Evolutionary conservation across 2,888 invertebrate genomes (phyloP).

Genomic region (Acleris emargana): DNA sequence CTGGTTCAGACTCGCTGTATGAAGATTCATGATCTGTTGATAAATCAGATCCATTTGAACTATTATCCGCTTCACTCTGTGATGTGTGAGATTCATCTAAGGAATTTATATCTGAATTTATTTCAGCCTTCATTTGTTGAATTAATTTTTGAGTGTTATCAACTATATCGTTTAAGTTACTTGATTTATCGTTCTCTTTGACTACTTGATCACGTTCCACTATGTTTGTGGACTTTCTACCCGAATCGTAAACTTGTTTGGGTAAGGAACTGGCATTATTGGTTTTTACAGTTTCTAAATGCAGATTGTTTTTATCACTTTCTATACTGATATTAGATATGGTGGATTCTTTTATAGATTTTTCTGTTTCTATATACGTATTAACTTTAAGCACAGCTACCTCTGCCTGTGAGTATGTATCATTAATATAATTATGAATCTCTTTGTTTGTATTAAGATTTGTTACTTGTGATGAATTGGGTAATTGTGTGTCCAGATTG

Average conservation of each 20-base stretch:
- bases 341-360: neutral
- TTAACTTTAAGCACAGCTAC: neutral
- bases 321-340: neutral
- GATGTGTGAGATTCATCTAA: slow-evolving; percentile 70
- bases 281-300: neutral
- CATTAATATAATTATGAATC: too few relatives aligned
- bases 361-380: neutral
- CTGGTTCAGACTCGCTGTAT: slow-evolving; percentile 72
- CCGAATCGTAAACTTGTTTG: slow-evolving; percentile 17
- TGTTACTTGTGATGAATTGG: too few relatives aligned
- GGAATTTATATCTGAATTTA: slow-evolving; percentile 84
- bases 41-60: slow-evolving; percentile 56
- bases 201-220: slow-evolving; percentile 7
- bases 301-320: neutral
- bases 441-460: too few relatives aligned
- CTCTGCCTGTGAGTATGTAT: too few relatives aligned
- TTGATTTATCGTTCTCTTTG: slow-evolving; percentile 55
- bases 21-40: slow-evolving; percentile 73
- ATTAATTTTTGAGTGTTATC: slow-evolving; percentile 85
- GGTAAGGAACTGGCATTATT: neutral
- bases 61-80: slow-evolving; percentile 72
- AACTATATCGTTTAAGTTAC: slow-evolving; percentile 80
- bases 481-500: too few relatives aligned
- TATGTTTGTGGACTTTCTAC: slow-evolving; percentile 2
- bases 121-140: slow-evolving; percentile 87